Percentiles rank a stretch among this genome's conserved stretches.
Conservation (phyloP, 2,888 invertebrate genomes). For the Silvanus unidentatus region DNA sequence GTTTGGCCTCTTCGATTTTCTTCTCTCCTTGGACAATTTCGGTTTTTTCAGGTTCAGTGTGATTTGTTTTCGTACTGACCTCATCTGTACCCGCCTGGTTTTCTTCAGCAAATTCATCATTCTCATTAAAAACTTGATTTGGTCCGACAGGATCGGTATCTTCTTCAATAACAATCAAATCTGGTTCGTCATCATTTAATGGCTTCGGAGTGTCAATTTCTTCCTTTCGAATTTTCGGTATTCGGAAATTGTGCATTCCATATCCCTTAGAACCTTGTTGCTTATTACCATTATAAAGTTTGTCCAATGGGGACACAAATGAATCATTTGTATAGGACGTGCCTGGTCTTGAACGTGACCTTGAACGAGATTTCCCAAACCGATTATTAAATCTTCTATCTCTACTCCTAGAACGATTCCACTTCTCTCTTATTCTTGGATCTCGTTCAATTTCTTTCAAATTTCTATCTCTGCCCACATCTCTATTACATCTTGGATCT, state of each 20-base stretch:
- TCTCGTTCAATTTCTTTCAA: conserved; percentile 9
- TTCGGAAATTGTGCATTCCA: conserved; percentile 46
- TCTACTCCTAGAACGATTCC: conserved; percentile 5
- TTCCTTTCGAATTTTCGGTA: conserved; percentile 27
- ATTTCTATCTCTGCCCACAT: conserved; percentile 4
- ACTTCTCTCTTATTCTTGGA: conserved; percentile 7
- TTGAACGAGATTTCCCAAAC: conserved; percentile 11
- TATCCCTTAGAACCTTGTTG: conserved; percentile 46
- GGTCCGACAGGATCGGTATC: no score
- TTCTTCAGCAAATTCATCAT: conserved; percentile 10
- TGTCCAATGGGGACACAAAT: conserved; percentile 48
- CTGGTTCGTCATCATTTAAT: no score
- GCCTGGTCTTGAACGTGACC: conserved; percentile 16
- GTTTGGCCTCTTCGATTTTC: conserved; percentile 8
- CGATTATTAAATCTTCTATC: conserved; percentile 9
- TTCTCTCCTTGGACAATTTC: conserved; percentile 2
- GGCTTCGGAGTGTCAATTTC: conserved; percentile 17
- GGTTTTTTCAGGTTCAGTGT: conserved; percentile 2
- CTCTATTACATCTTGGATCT: conserved; percentile 9
- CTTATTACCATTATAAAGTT: conserved; percentile 46
- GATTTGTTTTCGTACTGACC: no score
- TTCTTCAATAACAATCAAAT: no score
- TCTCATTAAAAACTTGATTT: conserved; percentile 8
- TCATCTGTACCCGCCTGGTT: neutral
- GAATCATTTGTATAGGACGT: conserved; percentile 32